phyloP scores from a whole-genome alignment of 2,113 vertebrate genomes.

The Lampris megalopsis region DNA sequence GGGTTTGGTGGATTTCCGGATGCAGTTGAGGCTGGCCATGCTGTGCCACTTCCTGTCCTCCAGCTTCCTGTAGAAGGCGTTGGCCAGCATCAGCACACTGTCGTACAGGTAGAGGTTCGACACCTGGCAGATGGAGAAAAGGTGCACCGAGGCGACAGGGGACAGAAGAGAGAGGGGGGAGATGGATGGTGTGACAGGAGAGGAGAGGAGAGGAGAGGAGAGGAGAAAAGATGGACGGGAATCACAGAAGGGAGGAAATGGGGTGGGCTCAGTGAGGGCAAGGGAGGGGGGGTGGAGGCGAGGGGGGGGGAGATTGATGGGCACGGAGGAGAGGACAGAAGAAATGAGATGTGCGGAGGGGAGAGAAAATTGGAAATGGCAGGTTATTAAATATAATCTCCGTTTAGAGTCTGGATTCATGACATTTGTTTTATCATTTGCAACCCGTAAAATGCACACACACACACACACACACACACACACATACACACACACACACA shows the following conservation, averaged over 20 bases:
- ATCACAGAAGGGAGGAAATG: no score
- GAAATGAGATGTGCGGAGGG: no score
- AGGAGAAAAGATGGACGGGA: no score
- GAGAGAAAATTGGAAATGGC: no score
- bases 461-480: slow-evolving; percentile 3
- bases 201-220: background rate
- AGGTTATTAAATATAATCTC: no score
- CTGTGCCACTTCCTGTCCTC: slow-evolving; percentile 99
- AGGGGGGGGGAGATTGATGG: background rate
- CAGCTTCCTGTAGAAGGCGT: slow-evolving; percentile 98
- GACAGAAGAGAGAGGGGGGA: background rate
- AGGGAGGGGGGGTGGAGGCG: no score
- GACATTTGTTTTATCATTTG: no score
- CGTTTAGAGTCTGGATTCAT: no score
- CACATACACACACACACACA: slow-evolving; percentile 5
- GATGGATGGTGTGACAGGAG: background rate
- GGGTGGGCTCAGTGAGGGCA: no score
- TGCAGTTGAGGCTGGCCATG: slow-evolving; percentile 98
- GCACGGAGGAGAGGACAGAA: no score
- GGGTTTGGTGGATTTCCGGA: slow-evolving; percentile 96
- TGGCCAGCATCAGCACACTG: slow-evolving; percentile 97
- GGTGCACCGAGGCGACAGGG: no score
- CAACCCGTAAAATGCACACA: background rate
- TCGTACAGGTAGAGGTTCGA: slow-evolving; percentile 98
- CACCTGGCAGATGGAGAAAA: slow-evolving; percentile 81